A percentile compares a stretch with the other conserved stretches of the same genome.
phyloP scores from a whole-genome alignment of 2,888 invertebrate species.

The Uloborus plumipes region DNA sequence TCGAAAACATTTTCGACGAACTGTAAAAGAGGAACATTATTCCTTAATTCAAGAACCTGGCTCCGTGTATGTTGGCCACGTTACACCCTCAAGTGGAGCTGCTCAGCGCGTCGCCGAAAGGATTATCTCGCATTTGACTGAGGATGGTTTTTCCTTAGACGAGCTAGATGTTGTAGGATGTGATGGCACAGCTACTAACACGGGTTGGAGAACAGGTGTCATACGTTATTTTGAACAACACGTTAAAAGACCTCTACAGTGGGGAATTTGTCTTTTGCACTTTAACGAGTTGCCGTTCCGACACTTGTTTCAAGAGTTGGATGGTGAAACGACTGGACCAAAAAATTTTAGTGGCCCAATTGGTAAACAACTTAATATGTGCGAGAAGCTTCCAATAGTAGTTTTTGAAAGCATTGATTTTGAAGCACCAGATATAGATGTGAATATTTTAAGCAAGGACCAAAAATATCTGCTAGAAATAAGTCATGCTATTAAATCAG shows the following conservation, averaged over 20 bases:
- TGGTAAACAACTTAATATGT: neutral
- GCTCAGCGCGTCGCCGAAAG: too few relatives aligned
- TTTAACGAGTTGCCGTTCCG: too few relatives aligned
- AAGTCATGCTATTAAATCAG: neutral
- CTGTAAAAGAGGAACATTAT: neutral
- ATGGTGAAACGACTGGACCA: neutral
- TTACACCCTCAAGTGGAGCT: too few relatives aligned
- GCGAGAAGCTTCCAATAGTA: too few relatives aligned
- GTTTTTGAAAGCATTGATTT: too few relatives aligned
- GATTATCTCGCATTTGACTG: too few relatives aligned
- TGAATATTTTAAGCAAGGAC: too few relatives aligned
- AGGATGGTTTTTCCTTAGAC: too few relatives aligned
- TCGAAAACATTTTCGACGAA: neutral
- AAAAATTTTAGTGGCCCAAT: neutral
- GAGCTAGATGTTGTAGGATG: neutral
- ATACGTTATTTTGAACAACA: neutral
- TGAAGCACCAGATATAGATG: too few relatives aligned
- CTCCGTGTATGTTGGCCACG: neutral
- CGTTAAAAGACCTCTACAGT: neutral
- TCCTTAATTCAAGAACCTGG: neutral
- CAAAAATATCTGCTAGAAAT: too few relatives aligned
- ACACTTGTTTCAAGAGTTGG: neutral
- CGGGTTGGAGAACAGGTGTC: slow-evolving; percentile 1
- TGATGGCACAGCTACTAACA: neutral
- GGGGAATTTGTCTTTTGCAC: neutral